Base-by-base conservation (phyloP, 2,888 invertebrate genomes). In the Mesorhabditis spiculigera region DNA sequence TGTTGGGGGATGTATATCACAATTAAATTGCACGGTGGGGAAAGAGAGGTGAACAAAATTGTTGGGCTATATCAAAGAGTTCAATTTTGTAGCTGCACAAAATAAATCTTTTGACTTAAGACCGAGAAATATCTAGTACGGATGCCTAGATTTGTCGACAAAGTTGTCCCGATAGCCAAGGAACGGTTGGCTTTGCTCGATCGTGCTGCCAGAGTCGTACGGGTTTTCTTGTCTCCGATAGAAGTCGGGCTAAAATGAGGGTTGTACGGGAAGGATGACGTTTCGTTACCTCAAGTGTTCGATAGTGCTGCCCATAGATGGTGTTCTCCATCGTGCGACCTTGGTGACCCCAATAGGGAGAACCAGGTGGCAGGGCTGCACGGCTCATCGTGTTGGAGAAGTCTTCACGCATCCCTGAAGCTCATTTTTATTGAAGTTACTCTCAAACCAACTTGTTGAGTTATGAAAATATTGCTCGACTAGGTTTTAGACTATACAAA, bases 101-200 rank as follows among this genome's bases (percentile, higher is more conserved):
- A 28, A 28, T 28, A 28, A 28, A 28, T 28, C 28, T 28, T 28
- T 28, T 28, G 28, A 28, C 28, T 28, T 28, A 28, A 28, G 28
- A 28, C 28, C 28, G 28, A 28, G 28, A 28, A 28, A 28, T 28
- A 28, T 28, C 28, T 28, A 28, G 28, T 50, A 50, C 8, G 58
- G 58, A 50, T 13, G 8, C 58, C 58, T 50, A 50, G 58, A 50
- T 50, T n/a, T 50, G 58, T 50, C 58, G 10, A 50, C n/a, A 50
- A 50, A 50, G 58, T n/a, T 50, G 10, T 50, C 58, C n/a, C 58
- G 58, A 50, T 50, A 50, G 58, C 58, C n/a, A n/a, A 50, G 58
- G 58, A 50, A 50, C n/a, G 58, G 58, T 50, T 50, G 58, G 10
- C 10, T 13, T 50, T 50, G 58, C 8, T 50, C 58, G 58, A 50